phyloP scores from a whole-genome alignment of 37 sponge, comb jelly and placozoan genomes.

The Amphimedon queenslandica region DNA sequence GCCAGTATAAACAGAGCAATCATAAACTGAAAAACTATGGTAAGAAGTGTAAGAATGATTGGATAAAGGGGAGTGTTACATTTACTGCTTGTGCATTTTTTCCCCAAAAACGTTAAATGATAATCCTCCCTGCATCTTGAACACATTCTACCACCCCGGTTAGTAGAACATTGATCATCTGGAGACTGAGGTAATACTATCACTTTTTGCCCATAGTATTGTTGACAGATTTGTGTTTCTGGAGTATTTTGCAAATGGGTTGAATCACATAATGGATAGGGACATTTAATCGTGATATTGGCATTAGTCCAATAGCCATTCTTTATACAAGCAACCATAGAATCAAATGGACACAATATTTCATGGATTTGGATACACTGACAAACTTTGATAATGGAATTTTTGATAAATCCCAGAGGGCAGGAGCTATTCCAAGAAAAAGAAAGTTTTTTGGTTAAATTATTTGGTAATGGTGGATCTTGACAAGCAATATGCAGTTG shows the following conservation, averaged over 20 bases:
- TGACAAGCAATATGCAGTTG: neutral
- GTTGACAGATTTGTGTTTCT: too few relatives aligned
- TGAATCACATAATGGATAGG: constrained; percentile 1
- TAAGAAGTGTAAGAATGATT: neutral
- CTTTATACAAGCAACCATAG: constrained; percentile 3
- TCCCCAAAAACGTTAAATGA: neutral
- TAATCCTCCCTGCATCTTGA: constrained; percentile 2
- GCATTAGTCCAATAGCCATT: neutral
- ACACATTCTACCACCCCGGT: constrained; percentile 11
- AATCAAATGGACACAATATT: neutral
- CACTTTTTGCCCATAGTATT: too few relatives aligned
- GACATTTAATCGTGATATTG: neutral
- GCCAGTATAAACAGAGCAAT: neutral
- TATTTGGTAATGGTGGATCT: neutral
- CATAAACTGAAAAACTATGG: neutral
- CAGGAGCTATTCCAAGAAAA: neutral
- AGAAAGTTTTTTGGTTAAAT: neutral
- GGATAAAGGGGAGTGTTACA: neutral
- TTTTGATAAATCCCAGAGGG: neutral
- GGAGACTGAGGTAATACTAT: neutral
- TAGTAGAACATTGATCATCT: constrained; percentile 7
- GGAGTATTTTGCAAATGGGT: too few relatives aligned
- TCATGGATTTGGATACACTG: neutral
- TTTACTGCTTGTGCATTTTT: neutral
- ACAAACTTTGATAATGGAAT: neutral